These are phyloP conservation scores for Oscheius onirici DNA, from an alignment of 2,888 invertebrate species.

Conservation along the genomic window DNA sequence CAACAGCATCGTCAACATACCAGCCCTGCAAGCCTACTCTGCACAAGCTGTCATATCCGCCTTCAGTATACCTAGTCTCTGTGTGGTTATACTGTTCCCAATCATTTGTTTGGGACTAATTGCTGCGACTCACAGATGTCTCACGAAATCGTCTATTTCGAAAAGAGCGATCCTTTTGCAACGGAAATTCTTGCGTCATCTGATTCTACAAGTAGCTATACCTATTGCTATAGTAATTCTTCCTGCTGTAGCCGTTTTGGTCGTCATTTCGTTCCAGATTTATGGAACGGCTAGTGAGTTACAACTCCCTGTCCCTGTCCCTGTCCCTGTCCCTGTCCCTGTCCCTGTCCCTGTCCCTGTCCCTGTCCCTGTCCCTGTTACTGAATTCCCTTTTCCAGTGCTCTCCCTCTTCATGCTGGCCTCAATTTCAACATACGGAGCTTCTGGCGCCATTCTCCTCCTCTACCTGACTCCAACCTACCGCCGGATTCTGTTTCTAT, in stretches of 20 bases:
- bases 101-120: background rate
- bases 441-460: background rate
- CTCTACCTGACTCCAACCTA: conserved; percentile 20
- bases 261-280: conserved; percentile 14
- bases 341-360: background rate
- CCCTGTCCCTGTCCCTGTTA: background rate
- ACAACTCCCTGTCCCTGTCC: background rate
- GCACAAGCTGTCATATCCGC: background rate
- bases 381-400: background rate
- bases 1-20: background rate
- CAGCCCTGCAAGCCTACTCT: conserved; percentile 2
- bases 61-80: background rate
- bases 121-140: background rate
- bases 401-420: conserved; percentile 15
- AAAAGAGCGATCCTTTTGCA: background rate
- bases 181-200: background rate
- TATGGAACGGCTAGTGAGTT: conserved; percentile 13
- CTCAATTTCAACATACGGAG: conserved; percentile 11
- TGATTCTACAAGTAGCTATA: background rate
- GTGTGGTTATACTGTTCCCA: background rate
- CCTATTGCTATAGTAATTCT: conserved; percentile 4
- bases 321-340: background rate
- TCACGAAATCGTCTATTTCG: background rate
- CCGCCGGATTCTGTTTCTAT: background rate
- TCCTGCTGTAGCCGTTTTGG: conserved; percentile 1